phyloP scores from a whole-genome alignment of 2,113 vertebrate species.

The Riparia riparia region DNA sequence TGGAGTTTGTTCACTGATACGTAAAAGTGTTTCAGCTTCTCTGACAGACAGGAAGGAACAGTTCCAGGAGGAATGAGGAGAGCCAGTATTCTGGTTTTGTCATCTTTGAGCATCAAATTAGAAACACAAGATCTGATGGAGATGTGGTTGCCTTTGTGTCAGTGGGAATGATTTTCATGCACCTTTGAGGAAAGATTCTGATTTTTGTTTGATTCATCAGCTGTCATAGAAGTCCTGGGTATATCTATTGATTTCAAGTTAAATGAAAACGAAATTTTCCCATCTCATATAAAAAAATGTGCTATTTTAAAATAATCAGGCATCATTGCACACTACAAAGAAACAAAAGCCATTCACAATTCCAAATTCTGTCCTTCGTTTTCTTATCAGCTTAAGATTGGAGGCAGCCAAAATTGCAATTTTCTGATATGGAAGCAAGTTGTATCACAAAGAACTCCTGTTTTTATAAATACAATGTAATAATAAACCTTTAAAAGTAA shows the following conservation, averaged over 20 bases:
- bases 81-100: neutral
- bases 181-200: neutral
- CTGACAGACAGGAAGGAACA: neutral
- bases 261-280: neutral
- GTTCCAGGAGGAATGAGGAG: constrained; percentile 13
- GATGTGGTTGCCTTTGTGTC: neutral
- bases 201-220: neutral
- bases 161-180: neutral
- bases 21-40: constrained; percentile 17
- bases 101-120: neutral
- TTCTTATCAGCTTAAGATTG: neutral
- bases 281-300: neutral
- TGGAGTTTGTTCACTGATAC: neutral
- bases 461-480: neutral
- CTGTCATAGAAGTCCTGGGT: neutral
- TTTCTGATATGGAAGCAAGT: neutral
- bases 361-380: neutral
- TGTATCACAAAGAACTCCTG: neutral
- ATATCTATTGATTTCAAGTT: neutral
- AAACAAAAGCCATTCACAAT: neutral
- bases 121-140: neutral
- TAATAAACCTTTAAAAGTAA: neutral
- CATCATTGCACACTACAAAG: neutral
- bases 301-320: neutral
- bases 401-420: neutral